Evolutionary conservation across 92 coral and sea anemone genomes (phyloP).

Genomic region (Bergia puertoricense): DNA sequence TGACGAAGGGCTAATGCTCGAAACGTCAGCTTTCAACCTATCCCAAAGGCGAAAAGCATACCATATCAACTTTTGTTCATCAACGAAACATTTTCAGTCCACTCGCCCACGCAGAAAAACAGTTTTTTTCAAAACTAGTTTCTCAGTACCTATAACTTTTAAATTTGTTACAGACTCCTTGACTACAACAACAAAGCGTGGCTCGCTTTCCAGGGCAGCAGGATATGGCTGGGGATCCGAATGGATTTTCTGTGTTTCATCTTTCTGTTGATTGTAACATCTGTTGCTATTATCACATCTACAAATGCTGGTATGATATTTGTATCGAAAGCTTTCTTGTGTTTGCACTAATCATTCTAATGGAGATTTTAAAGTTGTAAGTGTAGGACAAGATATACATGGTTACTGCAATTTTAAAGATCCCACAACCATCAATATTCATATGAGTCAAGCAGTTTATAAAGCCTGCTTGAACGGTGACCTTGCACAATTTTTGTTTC

Average conservation of each 20-base stretch:
- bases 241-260: constrained; percentile 30
- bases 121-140: no score
- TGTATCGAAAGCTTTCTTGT: background rate
- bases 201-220: constrained; percentile 33
- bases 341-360: background rate
- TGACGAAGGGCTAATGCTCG: no score
- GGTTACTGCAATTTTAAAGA: no score
- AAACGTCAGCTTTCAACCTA: no score
- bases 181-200: constrained; percentile 38
- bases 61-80: no score
- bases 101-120: no score
- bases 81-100: no score
- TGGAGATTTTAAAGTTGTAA: background rate
- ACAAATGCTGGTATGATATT: constrained; percentile 29
- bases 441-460: no score
- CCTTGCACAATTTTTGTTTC: background rate
- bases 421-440: no score
- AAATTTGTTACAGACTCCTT: background rate
- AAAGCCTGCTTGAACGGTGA: no score
- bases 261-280: constrained; percentile 14
- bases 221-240: constrained; percentile 30
- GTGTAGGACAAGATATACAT: background rate
- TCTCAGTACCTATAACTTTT: no score
- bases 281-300: constrained; percentile 12
- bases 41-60: no score